These are phyloP conservation scores for Cherax quadricarinatus DNA, from an alignment of 1,140 invertebrate genomes.

Conservation along the genomic window DNA sequence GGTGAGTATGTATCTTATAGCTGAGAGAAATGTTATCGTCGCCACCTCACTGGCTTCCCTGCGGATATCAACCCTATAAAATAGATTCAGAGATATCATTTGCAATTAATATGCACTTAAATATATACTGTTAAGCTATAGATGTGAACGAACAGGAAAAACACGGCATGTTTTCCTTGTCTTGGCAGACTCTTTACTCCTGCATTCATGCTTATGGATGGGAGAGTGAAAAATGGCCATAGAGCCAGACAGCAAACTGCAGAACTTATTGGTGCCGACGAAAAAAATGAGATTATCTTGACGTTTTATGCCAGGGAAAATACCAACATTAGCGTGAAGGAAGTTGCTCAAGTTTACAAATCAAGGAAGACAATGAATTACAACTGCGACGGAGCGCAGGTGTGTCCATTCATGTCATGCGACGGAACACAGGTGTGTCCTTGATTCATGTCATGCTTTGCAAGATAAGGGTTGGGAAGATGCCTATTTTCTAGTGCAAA, in stretches of 20 bases:
- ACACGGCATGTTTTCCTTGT: too few relatives aligned
- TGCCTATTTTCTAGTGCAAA: conserved; percentile 95
- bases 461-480: conserved; percentile 97
- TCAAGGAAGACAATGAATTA: conserved; percentile 97
- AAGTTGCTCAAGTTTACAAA: conserved; percentile 97
- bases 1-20: too few relatives aligned
- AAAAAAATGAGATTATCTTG: conserved; percentile 97
- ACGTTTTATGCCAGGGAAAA: conserved; percentile 99
- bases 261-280: conserved; percentile 91
- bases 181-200: too few relatives aligned
- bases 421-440: conserved; percentile 98
- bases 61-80: too few relatives aligned
- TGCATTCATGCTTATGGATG: too few relatives aligned
- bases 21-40: too few relatives aligned
- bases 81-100: too few relatives aligned
- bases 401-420: conserved; percentile 98
- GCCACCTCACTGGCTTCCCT: too few relatives aligned
- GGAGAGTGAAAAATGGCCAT: too few relatives aligned
- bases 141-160: too few relatives aligned
- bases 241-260: conserved; percentile 86
- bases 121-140: too few relatives aligned
- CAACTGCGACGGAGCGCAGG: conserved; percentile 95
- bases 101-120: too few relatives aligned
- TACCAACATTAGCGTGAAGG: conserved; percentile 99
- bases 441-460: conserved; percentile 97